phyloP scores from a whole-genome alignment of 1,140 invertebrate species.

The Macrobrachium nipponense region DNA sequence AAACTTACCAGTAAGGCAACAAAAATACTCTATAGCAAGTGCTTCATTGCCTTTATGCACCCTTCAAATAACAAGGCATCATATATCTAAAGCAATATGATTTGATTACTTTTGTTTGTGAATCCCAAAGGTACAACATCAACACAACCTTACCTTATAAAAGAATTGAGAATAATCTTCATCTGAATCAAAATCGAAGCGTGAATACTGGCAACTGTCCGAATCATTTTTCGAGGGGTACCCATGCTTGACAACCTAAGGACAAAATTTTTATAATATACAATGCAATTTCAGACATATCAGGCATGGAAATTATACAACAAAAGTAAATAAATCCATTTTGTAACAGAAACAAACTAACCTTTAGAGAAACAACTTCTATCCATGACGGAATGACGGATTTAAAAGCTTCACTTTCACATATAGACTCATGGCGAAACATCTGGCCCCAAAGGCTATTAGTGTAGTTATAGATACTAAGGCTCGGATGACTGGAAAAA shows the following conservation, averaged over 20 bases:
- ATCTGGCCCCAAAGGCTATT: conserved; percentile 83
- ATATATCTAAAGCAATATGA: too few species aligned
- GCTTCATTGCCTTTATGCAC: too few species aligned
- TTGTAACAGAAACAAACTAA: neutral
- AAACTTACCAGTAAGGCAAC: too few species aligned
- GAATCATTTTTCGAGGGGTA: conserved; percentile 73
- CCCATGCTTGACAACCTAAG: conserved; percentile 67
- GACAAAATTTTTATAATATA: neutral
- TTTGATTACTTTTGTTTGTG: neutral
- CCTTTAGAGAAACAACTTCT: conserved; percentile 52
- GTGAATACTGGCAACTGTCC: conserved; percentile 77
- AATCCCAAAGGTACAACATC: conserved; percentile 62
- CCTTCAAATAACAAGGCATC: neutral
- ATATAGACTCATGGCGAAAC: conserved; percentile 85
- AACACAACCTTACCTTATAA: conserved; percentile 72
- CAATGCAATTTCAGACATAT: neutral
- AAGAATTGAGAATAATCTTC: conserved; percentile 89
- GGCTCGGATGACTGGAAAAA: conserved; percentile 84
- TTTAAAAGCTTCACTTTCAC: conserved; percentile 68
- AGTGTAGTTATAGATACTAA: conserved; percentile 81
- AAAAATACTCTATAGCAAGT: too few species aligned
- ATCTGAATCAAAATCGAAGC: conserved; percentile 88
- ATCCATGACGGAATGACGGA: conserved; percentile 70
- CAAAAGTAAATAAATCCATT: neutral
- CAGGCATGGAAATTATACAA: neutral